Base-by-base conservation (phyloP, 2,888 invertebrate species). In the Amblyteles armatorius region DNA sequence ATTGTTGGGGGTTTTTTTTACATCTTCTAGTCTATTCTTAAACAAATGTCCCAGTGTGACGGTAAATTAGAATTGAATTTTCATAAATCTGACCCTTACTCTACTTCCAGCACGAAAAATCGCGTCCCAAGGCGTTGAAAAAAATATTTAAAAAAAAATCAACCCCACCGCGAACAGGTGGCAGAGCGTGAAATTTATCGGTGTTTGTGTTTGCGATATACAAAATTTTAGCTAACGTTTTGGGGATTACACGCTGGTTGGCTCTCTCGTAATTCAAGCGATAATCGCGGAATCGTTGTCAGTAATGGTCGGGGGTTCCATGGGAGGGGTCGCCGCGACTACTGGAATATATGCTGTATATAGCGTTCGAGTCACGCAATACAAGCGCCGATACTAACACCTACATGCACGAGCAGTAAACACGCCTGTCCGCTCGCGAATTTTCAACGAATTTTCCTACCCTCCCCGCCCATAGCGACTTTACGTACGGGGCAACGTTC, bases 151-250 rank as follows among this genome's bases (percentile, higher is more conserved):
- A 77, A 73, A 80, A 73, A 52, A 50, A 44, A 50, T 36, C 44
- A 48, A 48, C 16, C 44, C 29, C 22, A 67, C 63, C 60, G 44
- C 60, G 33, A 76, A 76, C 74, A 82, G 79, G 79, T 79, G 79
- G 82, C 65, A 11, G 29, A 55, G 78, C 22, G 57, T 72, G 26
- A 55, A 82, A 85, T 85, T 82, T 79, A 79, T 79, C 77, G 72
- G 55, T 85, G 72, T 79, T 85, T 79, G 72, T 76, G 36, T 82
- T 82, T 65, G 68, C 72, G 82, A 82, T 79, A 77, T 82, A 85
- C 79, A 76, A 76, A 76, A 76, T 79, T 77, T 82, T 67, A 6
- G 72, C 79, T 57, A 57, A 72, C 72, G 60, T 67, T 79, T 55
- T 19, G 22, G 78, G 50, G 26, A 76, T 76, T 78, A 76, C 71